Evolutionary conservation across 2,797 vertebrate species (phyloP), one percentile per base, ranked within the genome.

Genomic region (Enteromius viviparus): DNA sequence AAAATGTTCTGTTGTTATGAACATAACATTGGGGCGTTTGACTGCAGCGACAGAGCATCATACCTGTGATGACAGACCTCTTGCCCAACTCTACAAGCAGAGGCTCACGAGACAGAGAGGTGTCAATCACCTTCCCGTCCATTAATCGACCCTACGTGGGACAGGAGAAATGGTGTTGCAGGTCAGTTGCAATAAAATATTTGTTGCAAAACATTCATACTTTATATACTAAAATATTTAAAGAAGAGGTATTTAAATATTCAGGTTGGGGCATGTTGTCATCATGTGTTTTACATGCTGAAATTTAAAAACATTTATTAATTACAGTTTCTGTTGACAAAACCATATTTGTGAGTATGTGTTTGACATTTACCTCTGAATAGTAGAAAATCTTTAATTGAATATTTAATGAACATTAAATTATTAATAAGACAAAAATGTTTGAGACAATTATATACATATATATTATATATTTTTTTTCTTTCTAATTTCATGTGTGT

Each of bases 11-110:
- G 34, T 76, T 45, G 2, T 80, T 29, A 21, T 42, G 51, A 29
- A 29, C 15, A 14, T 71, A 19, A 58, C 9, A 3, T 55, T n/a
- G 3, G 7, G 7, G 37, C 37, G 29, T 51, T 21, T 4, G 17
- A 29, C 4, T 71, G n/a, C 15, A 17, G 37, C 11, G 15, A 6
- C 21, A 34, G 12, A 75, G 29, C 32, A 17, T 71, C 79, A 85
- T 94, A 98, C 98, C 98, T 1, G 96, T 89, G 75, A 99, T 99
- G 68, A 99, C 97, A 4, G 96, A 97, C 88, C 94, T 97, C 91
- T 97, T 98, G 76, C 98, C 98, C 89, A 99, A 93, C 91, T 98
- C 97, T n/a, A 99, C 96, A 76, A 96, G 93, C 76, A 99, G 93
- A n/a, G 98, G 97, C 75, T 99, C 97, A 83, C 96, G 89, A 68